A percentile compares a stretch with the other conserved stretches of the same genome.
These are phyloP conservation scores for Cynodonichthys magdalenae DNA, from an alignment of 2,797 vertebrate species.

Conservation along the genomic window DNA sequence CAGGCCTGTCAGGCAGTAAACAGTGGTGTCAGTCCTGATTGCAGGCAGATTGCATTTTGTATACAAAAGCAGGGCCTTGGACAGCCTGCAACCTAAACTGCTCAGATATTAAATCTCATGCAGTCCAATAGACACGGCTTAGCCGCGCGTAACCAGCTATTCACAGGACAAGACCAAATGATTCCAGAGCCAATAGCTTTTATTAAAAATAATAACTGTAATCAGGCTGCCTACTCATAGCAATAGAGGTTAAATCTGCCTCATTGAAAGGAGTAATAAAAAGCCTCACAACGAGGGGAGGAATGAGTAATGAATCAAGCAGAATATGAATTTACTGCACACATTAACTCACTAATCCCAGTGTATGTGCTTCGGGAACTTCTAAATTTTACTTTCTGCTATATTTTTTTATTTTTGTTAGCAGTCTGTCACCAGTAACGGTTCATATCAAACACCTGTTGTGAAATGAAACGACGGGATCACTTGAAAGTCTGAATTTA, in stretches of 20 bases:
- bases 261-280: slow-evolving; percentile 68
- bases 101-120: slow-evolving; percentile 63
- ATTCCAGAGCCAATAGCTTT: slow-evolving; percentile 69
- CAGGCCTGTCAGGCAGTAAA: slow-evolving; percentile 64
- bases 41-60: slow-evolving; percentile 72
- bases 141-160: slow-evolving; percentile 53
- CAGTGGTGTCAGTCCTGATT: slow-evolving; percentile 72
- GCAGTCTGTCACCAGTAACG: no score
- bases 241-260: slow-evolving; percentile 64
- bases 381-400: not conserved
- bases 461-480: no score
- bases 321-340: slow-evolving; percentile 29
- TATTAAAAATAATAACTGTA: slow-evolving; percentile 80
- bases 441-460: no score
- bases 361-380: not conserved
- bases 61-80: slow-evolving; percentile 42
- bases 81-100: slow-evolving; percentile 47
- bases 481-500: no score
- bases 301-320: slow-evolving; percentile 60
- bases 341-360: not conserved
- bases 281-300: slow-evolving; percentile 50
- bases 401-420: no score
- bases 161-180: slow-evolving; percentile 63
- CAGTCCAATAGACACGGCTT: slow-evolving; percentile 31
- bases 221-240: slow-evolving; percentile 70